Evolutionary conservation across 2,888 invertebrate genomes (phyloP).

Genomic region (Mechanitis mazaeus): DNA sequence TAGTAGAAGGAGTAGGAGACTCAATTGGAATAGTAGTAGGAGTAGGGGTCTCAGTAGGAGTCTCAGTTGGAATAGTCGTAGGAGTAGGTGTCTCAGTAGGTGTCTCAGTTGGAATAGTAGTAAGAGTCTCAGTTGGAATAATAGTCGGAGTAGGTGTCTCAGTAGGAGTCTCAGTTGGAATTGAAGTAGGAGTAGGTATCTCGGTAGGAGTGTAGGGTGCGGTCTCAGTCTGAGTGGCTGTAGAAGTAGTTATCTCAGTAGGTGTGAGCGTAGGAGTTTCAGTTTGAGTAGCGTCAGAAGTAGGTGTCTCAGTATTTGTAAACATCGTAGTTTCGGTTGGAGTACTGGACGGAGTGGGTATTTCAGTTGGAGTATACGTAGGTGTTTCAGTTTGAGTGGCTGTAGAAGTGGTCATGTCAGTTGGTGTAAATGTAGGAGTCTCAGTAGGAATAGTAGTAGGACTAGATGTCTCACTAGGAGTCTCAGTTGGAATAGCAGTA

Average conservation of each 20-base stretch:
- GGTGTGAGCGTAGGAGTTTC: slow-evolving; percentile 14
- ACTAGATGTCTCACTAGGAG: not conserved
- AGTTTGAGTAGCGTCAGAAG: slow-evolving; percentile 9
- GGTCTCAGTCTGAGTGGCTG: slow-evolving; percentile 1
- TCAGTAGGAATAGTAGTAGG: slow-evolving; percentile 12
- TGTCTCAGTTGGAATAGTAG: slow-evolving; percentile 2
- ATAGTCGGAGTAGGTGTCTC: not conserved
- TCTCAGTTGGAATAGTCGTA: slow-evolving; percentile 2
- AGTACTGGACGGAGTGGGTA: slow-evolving; percentile 2
- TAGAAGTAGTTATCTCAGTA: slow-evolving; percentile 9
- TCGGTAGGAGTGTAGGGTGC: slow-evolving; percentile 9
- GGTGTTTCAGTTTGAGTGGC: slow-evolving; percentile 19
- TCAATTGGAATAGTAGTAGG: too few relatives aligned
- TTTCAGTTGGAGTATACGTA: slow-evolving; percentile 6
- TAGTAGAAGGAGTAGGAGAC: slow-evolving; percentile 7
- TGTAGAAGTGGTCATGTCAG: slow-evolving; percentile 6
- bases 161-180: slow-evolving; percentile 4
- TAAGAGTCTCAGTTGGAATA: not conserved
- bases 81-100: slow-evolving; percentile 3
- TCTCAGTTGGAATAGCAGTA: not conserved
- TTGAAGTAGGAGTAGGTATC: not conserved
- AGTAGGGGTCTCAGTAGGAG: slow-evolving; percentile 6
- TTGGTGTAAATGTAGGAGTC: slow-evolving; percentile 8
- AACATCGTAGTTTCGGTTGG: slow-evolving; percentile 9
- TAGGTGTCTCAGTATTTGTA: not conserved